phyloP scores from a whole-genome alignment of 1,140 invertebrate genomes.

The Platyura marginata region DNA sequence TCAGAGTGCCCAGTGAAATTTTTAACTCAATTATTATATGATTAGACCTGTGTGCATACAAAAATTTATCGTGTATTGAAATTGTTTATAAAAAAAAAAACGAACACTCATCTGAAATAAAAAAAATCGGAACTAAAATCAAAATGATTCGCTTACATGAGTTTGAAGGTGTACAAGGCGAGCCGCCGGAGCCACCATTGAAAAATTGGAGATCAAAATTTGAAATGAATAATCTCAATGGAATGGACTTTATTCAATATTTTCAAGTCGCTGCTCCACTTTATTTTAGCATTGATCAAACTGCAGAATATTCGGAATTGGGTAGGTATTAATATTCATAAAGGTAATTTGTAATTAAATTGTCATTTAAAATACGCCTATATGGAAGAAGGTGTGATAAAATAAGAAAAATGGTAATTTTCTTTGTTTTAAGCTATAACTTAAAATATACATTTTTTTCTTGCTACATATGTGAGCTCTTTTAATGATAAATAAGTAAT shows the following conservation, averaged over 20 bases:
- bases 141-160: not conserved
- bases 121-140: not conserved
- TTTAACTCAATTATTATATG: no score
- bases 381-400: not conserved
- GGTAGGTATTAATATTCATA: not conserved
- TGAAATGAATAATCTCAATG: conserved; percentile 14
- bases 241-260: conserved; percentile 15
- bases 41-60: no score
- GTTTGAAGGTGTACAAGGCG: not conserved
- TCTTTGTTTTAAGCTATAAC: not conserved
- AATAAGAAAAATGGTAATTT: not conserved
- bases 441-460: not conserved
- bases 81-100: not conserved
- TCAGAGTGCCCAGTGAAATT: not conserved
- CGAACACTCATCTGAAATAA: not conserved
- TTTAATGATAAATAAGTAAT: not conserved
- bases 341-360: not conserved
- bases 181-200: conserved; percentile 9
- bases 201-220: conserved; percentile 21
- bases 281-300: conserved; percentile 16
- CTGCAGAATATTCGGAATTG: conserved; percentile 13
- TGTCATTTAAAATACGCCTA: not conserved
- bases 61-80: not conserved
- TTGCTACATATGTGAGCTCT: not conserved
- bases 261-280: conserved; percentile 17